Evolutionary conservation across 2,888 invertebrate species (phyloP).

Genomic region (Campoletis raptor): DNA sequence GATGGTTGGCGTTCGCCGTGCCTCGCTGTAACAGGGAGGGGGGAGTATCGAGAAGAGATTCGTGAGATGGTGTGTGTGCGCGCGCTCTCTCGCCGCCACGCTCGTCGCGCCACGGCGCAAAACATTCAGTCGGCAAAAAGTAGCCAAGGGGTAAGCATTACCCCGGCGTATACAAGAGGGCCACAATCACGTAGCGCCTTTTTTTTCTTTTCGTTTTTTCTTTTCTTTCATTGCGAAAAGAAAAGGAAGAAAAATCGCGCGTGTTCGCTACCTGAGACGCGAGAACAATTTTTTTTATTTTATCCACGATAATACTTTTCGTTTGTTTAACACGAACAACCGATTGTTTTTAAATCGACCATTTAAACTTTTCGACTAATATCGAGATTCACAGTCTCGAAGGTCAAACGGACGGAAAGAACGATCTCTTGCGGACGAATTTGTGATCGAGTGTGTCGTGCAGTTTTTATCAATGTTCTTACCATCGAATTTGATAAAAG

Average conservation of each 20-base stretch:
- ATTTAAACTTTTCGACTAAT: background rate
- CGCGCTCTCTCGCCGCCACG: conserved; percentile 65
- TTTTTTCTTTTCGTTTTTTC: conserved; percentile 20
- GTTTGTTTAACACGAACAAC: background rate
- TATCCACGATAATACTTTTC: background rate
- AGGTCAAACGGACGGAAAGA: background rate
- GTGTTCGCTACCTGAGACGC: background rate
- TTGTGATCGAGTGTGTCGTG: conserved; percentile 34
- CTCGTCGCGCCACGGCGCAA: conserved; percentile 80
- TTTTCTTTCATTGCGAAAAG: conserved; percentile 17
- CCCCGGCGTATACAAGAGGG: conserved; percentile 71
- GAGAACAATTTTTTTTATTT: background rate
- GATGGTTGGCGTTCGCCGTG: conserved; percentile 52
- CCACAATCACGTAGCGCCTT: conserved; percentile 33
- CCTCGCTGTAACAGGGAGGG: conserved; percentile 24
- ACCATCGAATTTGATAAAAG: background rate
- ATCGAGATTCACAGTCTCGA: background rate
- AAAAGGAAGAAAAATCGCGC: conserved; percentile 14
- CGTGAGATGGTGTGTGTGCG: conserved; percentile 46
- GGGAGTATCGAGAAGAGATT: conserved; percentile 44
- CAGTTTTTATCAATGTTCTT: background rate
- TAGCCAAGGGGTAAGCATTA: conserved; percentile 84
- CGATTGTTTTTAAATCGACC: background rate
- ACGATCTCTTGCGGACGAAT: background rate
- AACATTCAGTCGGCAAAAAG: conserved; percentile 85